Base-by-base conservation (phyloP, 2,797 vertebrate genomes). In the Erethizon dorsatum region DNA sequence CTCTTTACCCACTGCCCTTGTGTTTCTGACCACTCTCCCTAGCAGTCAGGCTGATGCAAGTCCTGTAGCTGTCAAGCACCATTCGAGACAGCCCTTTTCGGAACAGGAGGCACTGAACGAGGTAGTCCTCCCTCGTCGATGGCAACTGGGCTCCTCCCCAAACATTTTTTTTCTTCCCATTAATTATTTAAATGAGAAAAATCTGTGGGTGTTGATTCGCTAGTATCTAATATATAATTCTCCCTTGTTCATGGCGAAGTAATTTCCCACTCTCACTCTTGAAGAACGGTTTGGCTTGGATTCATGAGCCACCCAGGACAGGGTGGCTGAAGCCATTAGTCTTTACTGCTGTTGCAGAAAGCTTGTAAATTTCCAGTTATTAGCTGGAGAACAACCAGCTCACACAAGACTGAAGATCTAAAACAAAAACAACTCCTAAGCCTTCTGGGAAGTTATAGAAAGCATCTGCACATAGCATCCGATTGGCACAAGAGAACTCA, bases 381-480 rank as follows among this genome's bases (percentile, higher is more conserved):
- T 86, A 92, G 57, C 73, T 57, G 67, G 73, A 92, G 37, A 86
- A 69, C 9, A 31, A 75, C 18, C 41, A 86, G 61, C 69, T 92
- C 50, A 86, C 28, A 5, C 0, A 67, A 88, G 18, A 92, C 31
- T 73, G 73, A 20, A 47, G 92, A 50, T 71, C 59, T 52, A 78
- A 93, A 33, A 45, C 80, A 24, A 10, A 10, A 97, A 90, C 28
- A 69, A 85, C 2, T 26, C 80, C 82, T 28, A 83, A 95, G 89
- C 88, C 9, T 87, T 80, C 78, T 96, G 61, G 41, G 95, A 86
- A 77, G 61, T 26, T 54, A 88, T 77, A 96, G 85, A 88, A 95
- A 69, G 31, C n/a, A 12, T 6, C 28, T 69, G 77, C 1, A 37
- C 26, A 28, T 1, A 57, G 52, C 86, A 22, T 24, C 59, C 28